Percentiles rank a stretch among this genome's conserved stretches.
Conservation (phyloP, 2,888 invertebrate species). For the Drosophila siamana region DNA sequence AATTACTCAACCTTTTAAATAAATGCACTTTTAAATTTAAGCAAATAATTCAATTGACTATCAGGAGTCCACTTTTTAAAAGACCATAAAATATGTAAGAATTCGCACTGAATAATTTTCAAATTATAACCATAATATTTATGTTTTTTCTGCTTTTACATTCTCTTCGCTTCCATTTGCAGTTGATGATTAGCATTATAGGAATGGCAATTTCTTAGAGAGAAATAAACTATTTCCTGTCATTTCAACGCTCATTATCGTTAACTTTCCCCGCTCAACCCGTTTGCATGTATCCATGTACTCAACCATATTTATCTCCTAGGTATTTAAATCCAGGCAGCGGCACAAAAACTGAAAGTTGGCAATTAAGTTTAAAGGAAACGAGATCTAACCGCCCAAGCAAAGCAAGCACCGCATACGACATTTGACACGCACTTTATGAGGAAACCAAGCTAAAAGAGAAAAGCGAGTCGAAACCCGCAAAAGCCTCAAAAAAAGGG, state of each 20-base stretch:
- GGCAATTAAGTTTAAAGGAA: conserved; percentile 67
- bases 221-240: neutral
- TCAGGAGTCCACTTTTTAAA: too few relatives aligned
- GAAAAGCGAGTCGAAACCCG: conserved; percentile 32
- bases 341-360: conserved; percentile 51
- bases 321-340: conserved; percentile 18
- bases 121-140: too few relatives aligned
- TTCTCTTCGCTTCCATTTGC: too few relatives aligned
- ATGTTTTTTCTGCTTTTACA: neutral
- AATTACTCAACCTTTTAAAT: too few relatives aligned
- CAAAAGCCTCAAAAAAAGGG: conserved; percentile 63
- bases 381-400: conserved; percentile 30
- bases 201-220: neutral
- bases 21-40: too few relatives aligned
- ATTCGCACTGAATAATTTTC: too few relatives aligned
- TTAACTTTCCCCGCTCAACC: neutral
- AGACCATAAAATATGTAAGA: too few relatives aligned
- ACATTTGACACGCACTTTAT: conserved; percentile 69
- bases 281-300: neutral
- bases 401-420: conserved; percentile 38
- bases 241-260: conserved; percentile 10
- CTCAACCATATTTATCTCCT: conserved; percentile 10
- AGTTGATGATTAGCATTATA: neutral
- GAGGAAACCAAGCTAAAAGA: conserved; percentile 44
- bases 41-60: too few relatives aligned